Percentiles rank a stretch among this genome's conserved stretches.
Evolutionary conservation across 2,888 invertebrate species (phyloP).

Genomic region (Orthonevra nobilis): DNA sequence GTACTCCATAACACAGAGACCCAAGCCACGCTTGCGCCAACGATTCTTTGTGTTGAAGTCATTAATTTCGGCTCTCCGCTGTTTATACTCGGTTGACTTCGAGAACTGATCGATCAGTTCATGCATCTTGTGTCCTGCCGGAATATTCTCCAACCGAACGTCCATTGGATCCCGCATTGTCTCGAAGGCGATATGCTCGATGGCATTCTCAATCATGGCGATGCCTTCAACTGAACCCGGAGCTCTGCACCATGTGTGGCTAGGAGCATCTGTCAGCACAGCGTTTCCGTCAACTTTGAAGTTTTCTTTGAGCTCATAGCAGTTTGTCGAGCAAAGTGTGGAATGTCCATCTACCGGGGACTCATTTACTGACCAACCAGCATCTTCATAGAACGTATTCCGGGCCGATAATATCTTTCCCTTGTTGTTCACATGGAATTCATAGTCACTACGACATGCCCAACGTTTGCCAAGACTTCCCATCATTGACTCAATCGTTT

Average conservation of each 20-base stretch:
- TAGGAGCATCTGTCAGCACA: slow-evolving; percentile 84
- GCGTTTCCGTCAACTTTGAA: slow-evolving; percentile 86
- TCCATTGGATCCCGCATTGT: slow-evolving; percentile 83
- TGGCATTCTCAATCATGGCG: slow-evolving; percentile 83
- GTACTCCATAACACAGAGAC: slow-evolving; percentile 87
- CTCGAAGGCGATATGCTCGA: slow-evolving; percentile 84
- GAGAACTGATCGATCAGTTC: slow-evolving; percentile 82
- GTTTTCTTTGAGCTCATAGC: slow-evolving; percentile 85
- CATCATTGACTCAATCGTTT: slow-evolving; percentile 88
- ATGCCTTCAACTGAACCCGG: slow-evolving; percentile 84
- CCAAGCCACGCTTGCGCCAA: slow-evolving; percentile 90
- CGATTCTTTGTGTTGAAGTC: slow-evolving; percentile 85
- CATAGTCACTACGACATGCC: slow-evolving; percentile 84
- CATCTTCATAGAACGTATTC: slow-evolving; percentile 82
- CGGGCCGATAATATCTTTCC: slow-evolving; percentile 86
- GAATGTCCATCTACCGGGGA: slow-evolving; percentile 75
- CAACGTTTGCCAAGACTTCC: slow-evolving; percentile 85
- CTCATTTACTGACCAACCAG: slow-evolving; percentile 83
- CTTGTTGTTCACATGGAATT: slow-evolving; percentile 83
- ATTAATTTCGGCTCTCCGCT: slow-evolving; percentile 82
- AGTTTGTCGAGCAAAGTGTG: slow-evolving; percentile 80
- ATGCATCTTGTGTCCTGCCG: slow-evolving; percentile 77
- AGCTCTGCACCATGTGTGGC: slow-evolving; percentile 86
- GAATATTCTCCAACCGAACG: slow-evolving; percentile 82
- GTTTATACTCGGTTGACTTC: slow-evolving; percentile 81